phyloP scores from a whole-genome alignment of 2,797 vertebrate species.

The Mus caroli region DNA sequence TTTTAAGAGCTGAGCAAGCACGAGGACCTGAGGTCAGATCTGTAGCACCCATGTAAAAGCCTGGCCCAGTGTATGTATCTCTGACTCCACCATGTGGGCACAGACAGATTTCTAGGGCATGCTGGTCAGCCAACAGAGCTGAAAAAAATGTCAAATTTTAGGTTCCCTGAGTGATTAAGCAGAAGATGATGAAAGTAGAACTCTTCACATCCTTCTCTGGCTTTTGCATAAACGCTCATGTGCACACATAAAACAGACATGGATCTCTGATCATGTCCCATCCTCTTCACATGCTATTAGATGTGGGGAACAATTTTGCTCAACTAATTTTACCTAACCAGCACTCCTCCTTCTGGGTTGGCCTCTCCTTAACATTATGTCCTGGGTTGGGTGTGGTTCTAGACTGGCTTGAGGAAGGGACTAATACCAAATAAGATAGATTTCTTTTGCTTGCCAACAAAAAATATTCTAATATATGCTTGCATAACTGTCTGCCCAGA shows the following conservation, averaged over 20 bases:
- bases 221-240: no score
- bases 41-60: not conserved
- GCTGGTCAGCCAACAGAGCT: not conserved
- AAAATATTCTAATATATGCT: not conserved
- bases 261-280: not conserved
- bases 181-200: not conserved
- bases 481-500: not conserved
- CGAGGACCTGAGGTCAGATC: not conserved
- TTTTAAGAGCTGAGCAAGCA: not conserved
- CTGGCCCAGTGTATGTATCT: no score
- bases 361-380: no score
- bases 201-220: not conserved
- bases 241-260: not conserved
- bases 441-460: not conserved
- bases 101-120: not conserved
- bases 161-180: not conserved
- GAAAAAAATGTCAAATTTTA: not conserved
- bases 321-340: not conserved
- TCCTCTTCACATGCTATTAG: not conserved
- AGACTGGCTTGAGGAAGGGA: not conserved
- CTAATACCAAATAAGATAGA: not conserved
- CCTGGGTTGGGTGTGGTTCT: not conserved
- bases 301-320: constrained; percentile 1
- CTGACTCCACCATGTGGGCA: not conserved
- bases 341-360: not conserved